Evolutionary conservation across 2,797 vertebrate species (phyloP).

Genomic region (Acanthornis magna): DNA sequence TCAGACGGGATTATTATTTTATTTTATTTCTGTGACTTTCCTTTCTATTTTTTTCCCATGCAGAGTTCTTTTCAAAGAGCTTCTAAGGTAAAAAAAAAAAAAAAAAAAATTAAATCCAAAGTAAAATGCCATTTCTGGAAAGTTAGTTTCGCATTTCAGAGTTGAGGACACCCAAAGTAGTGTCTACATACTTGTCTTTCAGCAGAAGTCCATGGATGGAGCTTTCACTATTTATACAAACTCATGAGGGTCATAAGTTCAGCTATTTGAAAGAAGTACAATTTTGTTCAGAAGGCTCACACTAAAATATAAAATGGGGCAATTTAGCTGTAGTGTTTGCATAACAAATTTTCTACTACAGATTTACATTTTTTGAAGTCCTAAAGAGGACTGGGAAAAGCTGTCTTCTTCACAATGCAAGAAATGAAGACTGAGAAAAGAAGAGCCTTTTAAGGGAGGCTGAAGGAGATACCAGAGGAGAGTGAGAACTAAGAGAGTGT

Average conservation of each 20-base stretch:
- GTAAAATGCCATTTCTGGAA: background rate
- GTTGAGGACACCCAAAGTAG: background rate
- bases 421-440: background rate
- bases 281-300: background rate
- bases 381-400: background rate
- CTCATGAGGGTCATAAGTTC: background rate
- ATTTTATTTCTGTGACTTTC: background rate
- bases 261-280: background rate
- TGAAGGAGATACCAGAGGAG: background rate
- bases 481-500: background rate
- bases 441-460: background rate
- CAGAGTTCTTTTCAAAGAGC: background rate
- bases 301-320: background rate
- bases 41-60: accelerated
- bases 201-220: background rate
- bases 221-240: background rate
- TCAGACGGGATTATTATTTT: background rate
- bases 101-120: background rate
- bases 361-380: background rate
- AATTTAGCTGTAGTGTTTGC: background rate
- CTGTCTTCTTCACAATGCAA: background rate
- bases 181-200: background rate
- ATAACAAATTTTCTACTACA: background rate
- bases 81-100: background rate
- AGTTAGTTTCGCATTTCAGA: background rate